Base-by-base conservation (phyloP, 2,888 invertebrate genomes). In the Julus scanicus region DNA sequence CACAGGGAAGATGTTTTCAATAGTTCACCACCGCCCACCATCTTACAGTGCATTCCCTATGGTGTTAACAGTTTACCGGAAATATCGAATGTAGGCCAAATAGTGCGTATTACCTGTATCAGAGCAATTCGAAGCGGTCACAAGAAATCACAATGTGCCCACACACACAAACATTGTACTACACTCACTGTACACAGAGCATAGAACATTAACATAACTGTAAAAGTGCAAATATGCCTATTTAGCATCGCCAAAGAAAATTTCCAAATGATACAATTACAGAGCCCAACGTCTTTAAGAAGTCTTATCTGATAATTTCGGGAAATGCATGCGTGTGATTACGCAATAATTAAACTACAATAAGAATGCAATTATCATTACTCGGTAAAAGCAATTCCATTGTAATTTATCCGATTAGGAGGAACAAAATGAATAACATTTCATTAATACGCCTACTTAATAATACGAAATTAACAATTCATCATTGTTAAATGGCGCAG, bases 361-460 rank as follows among this genome's bases (percentile, higher is more conserved):
- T 71, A 71, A 71, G 29, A 71, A 71, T 29, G 5, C 29, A 71
- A 71, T 71, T 29, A 71, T 5, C 71, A 71, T 71, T 71, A 71
- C 29, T 71, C 29, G 9, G n/a, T 71, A 71, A 63, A 17, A 15
- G 17, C 11, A 53, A 13, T 53, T 53, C 53, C 15, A 53, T 53
- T 53, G 53, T 17, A 53, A 53, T 71, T 20, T 11, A 71, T 29
- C 11, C 20, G 71, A 20, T 71, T 29, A 71, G 8, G 13, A 1
- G 29, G 8, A 20, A 71, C 20, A 8, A 71, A 71, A 71, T 6
- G 4, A n/a, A 29, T 4, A 20, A 71, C 20, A 71, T 9, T 29
- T 63, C n/a, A 29, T 71, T 71, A 71, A 11, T 29, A 71, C 71
- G 71, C 71, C 71, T 71, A 71, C 71, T 71, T 71, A 71, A 71